Percentiles rank a stretch among this genome's conserved stretches.
Conservation (phyloP, 2,113 vertebrate genomes). For the Psettodes erumei region DNA sequence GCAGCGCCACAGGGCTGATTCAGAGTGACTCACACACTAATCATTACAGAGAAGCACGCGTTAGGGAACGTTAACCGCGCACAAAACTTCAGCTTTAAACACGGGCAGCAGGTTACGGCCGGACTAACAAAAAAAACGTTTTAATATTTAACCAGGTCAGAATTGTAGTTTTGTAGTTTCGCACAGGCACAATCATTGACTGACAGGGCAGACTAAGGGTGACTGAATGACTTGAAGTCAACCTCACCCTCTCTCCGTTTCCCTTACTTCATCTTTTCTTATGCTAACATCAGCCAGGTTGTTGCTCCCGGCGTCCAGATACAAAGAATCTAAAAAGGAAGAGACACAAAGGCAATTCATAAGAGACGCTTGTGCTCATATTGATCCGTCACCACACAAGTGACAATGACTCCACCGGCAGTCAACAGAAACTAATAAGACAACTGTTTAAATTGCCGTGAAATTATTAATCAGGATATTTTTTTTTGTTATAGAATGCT, state of each 20-base stretch:
- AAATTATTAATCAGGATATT: conserved; percentile 3
- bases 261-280: not conserved
- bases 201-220: too few relatives aligned
- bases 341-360: conserved; percentile 3
- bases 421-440: not conserved
- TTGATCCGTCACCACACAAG: not conserved
- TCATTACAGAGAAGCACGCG: not conserved
- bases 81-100: not conserved
- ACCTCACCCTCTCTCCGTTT: not conserved
- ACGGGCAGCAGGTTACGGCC: conserved; percentile 1
- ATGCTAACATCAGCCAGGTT: not conserved
- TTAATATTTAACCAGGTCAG: too few relatives aligned
- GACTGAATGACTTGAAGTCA: not conserved
- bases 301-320: not conserved
- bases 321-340: not conserved
- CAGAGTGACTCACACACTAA: not conserved
- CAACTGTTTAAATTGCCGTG: not conserved
- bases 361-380: not conserved
- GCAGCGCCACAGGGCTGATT: not conserved
- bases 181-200: too few relatives aligned
- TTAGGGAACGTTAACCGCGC: not conserved
- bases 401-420: not conserved
- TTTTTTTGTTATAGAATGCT: too few relatives aligned
- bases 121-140: too few relatives aligned
- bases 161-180: too few relatives aligned